These are phyloP conservation scores for Neopelma chrysocephalum DNA, from an alignment of 2,797 vertebrate species.

Conservation along the genomic window DNA sequence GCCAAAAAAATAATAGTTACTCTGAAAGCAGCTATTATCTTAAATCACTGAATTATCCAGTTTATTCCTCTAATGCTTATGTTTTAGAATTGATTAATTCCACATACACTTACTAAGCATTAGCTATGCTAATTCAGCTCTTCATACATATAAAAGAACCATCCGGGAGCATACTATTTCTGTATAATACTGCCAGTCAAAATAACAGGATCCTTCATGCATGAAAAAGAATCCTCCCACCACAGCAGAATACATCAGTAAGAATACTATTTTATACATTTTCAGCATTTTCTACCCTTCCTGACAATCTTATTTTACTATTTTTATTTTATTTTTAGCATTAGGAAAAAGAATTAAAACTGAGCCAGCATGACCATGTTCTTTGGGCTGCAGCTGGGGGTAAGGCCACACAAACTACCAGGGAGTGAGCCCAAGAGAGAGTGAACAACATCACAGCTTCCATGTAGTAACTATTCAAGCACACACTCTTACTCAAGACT, in stretches of 20 bases:
- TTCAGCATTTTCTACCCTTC: neutral
- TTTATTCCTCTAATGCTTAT: neutral
- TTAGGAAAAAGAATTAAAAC: neutral
- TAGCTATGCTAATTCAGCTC: neutral
- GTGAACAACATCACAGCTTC: neutral
- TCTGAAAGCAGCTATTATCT: neutral
- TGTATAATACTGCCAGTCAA: neutral
- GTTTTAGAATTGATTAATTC: neutral
- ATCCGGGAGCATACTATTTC: neutral
- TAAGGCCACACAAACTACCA: neutral
- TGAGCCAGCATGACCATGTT: neutral
- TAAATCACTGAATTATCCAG: neutral
- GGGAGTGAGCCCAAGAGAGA: neutral
- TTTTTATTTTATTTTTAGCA: neutral
- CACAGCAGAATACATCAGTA: neutral
- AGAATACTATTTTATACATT: neutral
- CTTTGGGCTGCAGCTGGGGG: fast-evolving
- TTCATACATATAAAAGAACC: neutral
- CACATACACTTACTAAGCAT: neutral
- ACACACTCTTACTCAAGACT: neutral
- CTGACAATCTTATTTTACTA: neutral
- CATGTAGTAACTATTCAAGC: neutral
- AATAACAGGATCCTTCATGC: neutral
- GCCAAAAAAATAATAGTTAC: neutral
- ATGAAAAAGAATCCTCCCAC: neutral